Evolutionary conservation across 2,113 vertebrate species (phyloP).

Genomic region (Catharus minimus): DNA sequence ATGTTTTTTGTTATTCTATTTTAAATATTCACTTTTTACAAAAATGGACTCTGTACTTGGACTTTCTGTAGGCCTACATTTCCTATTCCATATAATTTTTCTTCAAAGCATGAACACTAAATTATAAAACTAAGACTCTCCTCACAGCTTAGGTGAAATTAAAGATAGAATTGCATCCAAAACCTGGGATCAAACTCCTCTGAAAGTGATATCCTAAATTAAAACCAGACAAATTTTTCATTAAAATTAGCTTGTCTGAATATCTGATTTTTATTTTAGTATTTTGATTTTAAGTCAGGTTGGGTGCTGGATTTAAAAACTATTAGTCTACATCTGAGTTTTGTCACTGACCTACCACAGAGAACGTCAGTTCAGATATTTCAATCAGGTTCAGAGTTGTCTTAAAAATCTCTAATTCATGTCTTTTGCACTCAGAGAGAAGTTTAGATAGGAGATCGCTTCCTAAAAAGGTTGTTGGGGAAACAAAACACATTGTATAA

Average conservation of each 20-base stretch:
- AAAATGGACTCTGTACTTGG: background rate
- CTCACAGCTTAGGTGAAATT: background rate
- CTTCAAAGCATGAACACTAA: background rate
- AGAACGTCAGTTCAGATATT: slow-evolving; percentile 8
- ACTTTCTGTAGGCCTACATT: background rate
- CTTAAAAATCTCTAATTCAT: slow-evolving; percentile 21
- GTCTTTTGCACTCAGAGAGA: background rate
- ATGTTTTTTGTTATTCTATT: background rate
- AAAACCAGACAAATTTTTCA: background rate
- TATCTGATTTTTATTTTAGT: background rate
- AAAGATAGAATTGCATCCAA: background rate
- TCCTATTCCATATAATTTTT: background rate
- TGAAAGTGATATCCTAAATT: background rate
- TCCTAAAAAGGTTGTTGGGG: slow-evolving; percentile 5
- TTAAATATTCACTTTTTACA: background rate
- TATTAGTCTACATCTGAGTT: background rate
- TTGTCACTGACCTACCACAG: background rate
- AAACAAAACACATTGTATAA: slow-evolving; percentile 53
- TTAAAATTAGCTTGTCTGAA: background rate
- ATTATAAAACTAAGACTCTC: background rate
- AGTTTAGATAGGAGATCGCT: background rate
- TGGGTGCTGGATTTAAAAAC: background rate
- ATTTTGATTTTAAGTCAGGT: background rate
- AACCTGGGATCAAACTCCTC: background rate
- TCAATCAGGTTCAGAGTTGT: slow-evolving; percentile 1